These are phyloP conservation scores for Chloropsis hardwickii DNA, from an alignment of 2,113 vertebrate species.

Conservation along the genomic window DNA sequence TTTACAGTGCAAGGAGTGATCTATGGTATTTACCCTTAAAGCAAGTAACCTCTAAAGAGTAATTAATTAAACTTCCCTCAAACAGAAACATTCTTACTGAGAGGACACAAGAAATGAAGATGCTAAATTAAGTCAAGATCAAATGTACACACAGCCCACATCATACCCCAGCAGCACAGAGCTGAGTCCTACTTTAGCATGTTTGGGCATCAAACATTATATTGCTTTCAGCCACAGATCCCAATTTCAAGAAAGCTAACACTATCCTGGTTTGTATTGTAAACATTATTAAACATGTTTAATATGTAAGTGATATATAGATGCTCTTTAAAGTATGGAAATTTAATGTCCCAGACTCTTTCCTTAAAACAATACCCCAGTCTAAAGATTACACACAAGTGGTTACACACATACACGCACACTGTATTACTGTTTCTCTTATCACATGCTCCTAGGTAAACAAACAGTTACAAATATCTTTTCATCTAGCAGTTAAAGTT, in stretches of 20 bases:
- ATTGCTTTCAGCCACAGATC: neutral
- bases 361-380: neutral
- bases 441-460: neutral
- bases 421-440: neutral
- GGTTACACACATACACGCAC: neutral
- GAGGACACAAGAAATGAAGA: neutral
- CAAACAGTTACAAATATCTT: neutral
- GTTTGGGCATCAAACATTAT: neutral
- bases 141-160: fast-evolving
- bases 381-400: neutral
- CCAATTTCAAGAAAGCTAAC: neutral
- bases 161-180: neutral
- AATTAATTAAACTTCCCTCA: neutral
- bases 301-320: neutral
- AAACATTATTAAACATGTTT: neutral
- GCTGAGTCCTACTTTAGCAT: neutral
- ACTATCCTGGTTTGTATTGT: neutral
- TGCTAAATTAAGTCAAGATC: neutral
- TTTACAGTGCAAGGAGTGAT: neutral
- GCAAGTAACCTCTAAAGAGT: neutral
- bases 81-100: neutral
- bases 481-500: neutral
- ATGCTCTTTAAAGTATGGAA: fast-evolving
- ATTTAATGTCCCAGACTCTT: neutral
- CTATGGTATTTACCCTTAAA: neutral